Evolutionary conservation across 2,888 invertebrate species (phyloP), one percentile per base, ranked within the genome.

Genomic region (Zygogramma bicolorata): DNA sequence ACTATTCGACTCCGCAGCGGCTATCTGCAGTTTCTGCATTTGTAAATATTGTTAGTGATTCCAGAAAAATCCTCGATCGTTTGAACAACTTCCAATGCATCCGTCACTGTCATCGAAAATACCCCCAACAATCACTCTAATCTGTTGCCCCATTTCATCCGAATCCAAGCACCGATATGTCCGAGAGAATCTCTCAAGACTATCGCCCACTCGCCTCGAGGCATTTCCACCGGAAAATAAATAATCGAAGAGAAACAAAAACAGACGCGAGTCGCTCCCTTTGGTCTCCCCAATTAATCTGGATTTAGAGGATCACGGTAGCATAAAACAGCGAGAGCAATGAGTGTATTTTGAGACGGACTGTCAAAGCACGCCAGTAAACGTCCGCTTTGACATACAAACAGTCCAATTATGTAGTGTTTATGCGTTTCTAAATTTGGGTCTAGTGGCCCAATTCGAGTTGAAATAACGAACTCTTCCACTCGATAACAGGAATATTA

Each of bases 311-410:
- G 65, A 77, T 75, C 70, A 71, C 68, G 62, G 68, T 57, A 68
- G 40, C 76, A 75, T 81, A 79, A 80, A 78, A 73, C 75, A 73
- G 65, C 59, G 73, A 74, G 76, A 77, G 77, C 74, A 76, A 79
- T 77, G 76, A 76, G 79, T 81, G 79, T 85, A 85, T 85, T 85
- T 84, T 85, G 84, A 84, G 81, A 74, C 81, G 67, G 81, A 86
- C 85, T 86, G 86, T 86, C 86, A 86, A 85, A 86, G 85, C 85
- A 85, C 82, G 79, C 77, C 84, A 82, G 85, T 86, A 85, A 86
- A 85, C 84, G 86, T 86, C 86, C 76, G 75, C 84, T 84, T 83
- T 84, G 85, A 86, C 86, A 85, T 83, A 80, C 85, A 85, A 86
- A 86, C 84, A 81, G 84, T 82, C 86, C 85, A 86, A 86, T 86